A percentile compares a stretch with the other conserved stretches of the same genome.
Conservation (phyloP, 2,113 vertebrate genomes). For the Scalopus aquaticus region DNA sequence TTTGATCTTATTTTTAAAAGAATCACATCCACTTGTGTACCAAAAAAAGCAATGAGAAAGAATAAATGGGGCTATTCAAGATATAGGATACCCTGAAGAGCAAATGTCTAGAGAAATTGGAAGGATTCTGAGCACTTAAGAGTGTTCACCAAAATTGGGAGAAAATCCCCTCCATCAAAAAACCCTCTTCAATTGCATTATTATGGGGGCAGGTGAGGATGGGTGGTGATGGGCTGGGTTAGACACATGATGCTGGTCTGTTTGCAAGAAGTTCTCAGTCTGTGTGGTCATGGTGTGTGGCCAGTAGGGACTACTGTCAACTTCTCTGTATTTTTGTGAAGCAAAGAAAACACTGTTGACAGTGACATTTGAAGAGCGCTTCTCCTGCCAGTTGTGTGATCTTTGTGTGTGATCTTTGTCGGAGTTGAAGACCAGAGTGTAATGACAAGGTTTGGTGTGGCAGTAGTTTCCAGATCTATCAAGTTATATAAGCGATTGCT, state of each 20-base stretch:
- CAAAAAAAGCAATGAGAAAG: not conserved
- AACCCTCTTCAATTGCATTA: not conserved
- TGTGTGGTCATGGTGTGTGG: not conserved
- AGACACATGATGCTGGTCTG: not conserved
- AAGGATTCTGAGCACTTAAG: not conserved
- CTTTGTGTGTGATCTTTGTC: not conserved
- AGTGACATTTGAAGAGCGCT: not conserved
- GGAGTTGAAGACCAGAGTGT: fast-evolving
- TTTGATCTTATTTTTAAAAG: not conserved
- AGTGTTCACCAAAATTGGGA: not conserved
- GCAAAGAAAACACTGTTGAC: not conserved
- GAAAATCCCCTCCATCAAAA: not conserved
- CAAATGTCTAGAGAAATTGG: not conserved
- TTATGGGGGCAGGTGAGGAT: not conserved
- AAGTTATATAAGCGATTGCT: not conserved
- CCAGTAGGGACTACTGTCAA: not conserved
- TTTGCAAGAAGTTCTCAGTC: not conserved
- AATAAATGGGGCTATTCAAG: not conserved
- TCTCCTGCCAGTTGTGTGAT: not conserved
- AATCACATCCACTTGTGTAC: not conserved
- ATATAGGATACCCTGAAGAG: not conserved
- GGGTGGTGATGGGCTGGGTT: too few relatives aligned
- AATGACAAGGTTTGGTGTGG: too few relatives aligned
- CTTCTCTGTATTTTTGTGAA: not conserved
- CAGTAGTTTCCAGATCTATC: not conserved